These are phyloP conservation scores for Protaetia brevitarsis DNA, from an alignment of 1,140 invertebrate species.

Conservation along the genomic window DNA sequence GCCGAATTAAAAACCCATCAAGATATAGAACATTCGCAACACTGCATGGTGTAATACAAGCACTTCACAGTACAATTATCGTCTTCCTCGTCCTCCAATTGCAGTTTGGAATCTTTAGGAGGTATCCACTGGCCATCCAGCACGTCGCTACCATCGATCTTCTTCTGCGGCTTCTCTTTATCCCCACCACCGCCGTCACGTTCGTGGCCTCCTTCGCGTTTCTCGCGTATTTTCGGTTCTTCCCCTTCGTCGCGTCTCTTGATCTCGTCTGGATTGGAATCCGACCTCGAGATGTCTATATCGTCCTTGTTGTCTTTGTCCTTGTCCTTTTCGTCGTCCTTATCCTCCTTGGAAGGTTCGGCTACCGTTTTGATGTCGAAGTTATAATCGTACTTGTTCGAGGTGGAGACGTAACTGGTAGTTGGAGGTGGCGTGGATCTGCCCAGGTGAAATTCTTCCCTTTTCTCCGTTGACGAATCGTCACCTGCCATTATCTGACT, in stretches of 20 bases:
- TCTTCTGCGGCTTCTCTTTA: slow-evolving; percentile 25
- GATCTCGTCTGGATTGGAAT: slow-evolving; percentile 11
- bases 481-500: slow-evolving; percentile 23
- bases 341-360: slow-evolving; percentile 6
- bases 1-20: slow-evolving; percentile 8
- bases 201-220: neutral
- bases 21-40: slow-evolving; percentile 41
- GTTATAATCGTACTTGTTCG: neutral
- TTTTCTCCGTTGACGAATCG: slow-evolving; percentile 10
- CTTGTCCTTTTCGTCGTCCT: slow-evolving; percentile 13
- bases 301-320: neutral
- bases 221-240: neutral
- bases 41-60: slow-evolving; percentile 41
- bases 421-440: slow-evolving; percentile 7
- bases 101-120: slow-evolving; percentile 24
- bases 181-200: neutral
- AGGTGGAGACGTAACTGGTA: neutral
- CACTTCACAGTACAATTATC: slow-evolving; percentile 40
- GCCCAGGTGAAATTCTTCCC: slow-evolving; percentile 4
- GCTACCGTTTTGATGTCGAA: slow-evolving; percentile 3
- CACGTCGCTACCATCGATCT: slow-evolving; percentile 28
- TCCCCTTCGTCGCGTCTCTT: neutral
- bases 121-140: slow-evolving; percentile 35
- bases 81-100: slow-evolving; percentile 33
- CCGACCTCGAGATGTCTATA: neutral